Conservation (phyloP, 2,888 invertebrate genomes). For the Tiphia femorata region DNA sequence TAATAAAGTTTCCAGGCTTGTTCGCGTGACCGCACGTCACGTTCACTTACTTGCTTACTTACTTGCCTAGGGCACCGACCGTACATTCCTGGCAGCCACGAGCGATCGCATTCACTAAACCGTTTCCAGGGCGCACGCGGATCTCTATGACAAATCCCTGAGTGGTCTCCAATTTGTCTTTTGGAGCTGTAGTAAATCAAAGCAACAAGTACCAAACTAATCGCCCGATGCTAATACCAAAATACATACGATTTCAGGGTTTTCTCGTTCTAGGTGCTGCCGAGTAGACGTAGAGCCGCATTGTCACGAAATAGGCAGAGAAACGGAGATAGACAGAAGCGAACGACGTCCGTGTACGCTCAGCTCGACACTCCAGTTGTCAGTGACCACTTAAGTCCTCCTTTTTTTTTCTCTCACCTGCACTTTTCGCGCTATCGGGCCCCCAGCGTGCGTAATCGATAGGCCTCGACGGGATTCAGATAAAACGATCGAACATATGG, state of each 20-base stretch:
- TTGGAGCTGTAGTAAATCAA: slow-evolving; percentile 18
- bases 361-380: no score
- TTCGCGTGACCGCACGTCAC: slow-evolving; percentile 17
- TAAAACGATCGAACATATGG: no score
- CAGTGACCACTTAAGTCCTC: no score
- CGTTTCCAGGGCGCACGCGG: slow-evolving; percentile 14
- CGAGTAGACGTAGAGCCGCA: neutral
- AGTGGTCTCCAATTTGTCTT: slow-evolving; percentile 24
- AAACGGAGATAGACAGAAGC: no score
- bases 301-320: neutral
- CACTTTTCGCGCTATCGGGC: no score
- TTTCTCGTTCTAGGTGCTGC: neutral
- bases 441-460: no score
- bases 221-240: slow-evolving; percentile 18
- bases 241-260: neutral
- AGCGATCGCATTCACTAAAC: slow-evolving; percentile 17
- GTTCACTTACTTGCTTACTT: no score
- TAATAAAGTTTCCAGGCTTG: no score
- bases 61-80: no score
- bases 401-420: no score
- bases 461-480: no score
- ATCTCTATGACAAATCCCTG: slow-evolving; percentile 23
- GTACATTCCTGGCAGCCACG: slow-evolving; percentile 7
- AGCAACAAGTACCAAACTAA: slow-evolving; percentile 25
- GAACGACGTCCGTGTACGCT: no score